Base-by-base conservation (phyloP, 2,888 invertebrate genomes). In the Trypoxylon attenuatum region DNA sequence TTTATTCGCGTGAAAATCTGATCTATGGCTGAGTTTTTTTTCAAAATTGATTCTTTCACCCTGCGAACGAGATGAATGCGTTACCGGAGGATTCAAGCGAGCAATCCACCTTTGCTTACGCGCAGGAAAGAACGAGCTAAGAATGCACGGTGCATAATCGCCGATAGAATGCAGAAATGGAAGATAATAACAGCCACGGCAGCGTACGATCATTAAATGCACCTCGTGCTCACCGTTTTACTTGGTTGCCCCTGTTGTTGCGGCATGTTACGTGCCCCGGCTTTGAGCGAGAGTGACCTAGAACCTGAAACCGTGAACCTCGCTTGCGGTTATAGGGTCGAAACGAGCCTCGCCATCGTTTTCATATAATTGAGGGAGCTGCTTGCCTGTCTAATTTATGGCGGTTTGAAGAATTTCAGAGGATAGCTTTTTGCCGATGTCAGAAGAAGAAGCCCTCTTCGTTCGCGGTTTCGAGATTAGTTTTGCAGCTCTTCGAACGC, bases 271-370 rank as follows among this genome's bases (percentile, higher is more conserved):
- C 72, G 67, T 62, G 70, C 67, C 50, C 49, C 29, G 51, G 41
- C 42, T 55, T 39, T 43, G 10, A 60, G n/a, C 1, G 43, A 58
- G 65, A n/a, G 52, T 63, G 76, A 75, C 76, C 75, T 70, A 75
- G 75, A 75, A 73, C 75, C 70, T 72, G 73, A 73, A 73, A 73
- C 68, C 73, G 70, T 72, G 69, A 71, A 69, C 73, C 64, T 58
- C 58, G 39, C 55, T 66, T 55, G 69, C 65, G 73, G 69, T 73
- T 69, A 57, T 63, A 53, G 52, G 56, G 42, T 62, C 67, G 63
- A 53, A 56, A 59, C 59, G 53, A 62, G 47, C 45, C 33, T 1
- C 23, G 18, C 33, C 38, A 15, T 63, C 39, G 29, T 38, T 68
- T 60, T 33, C 39, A 56, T 59, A 52, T 53, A 65, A 59, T 47